Evolutionary conservation across 1,140 invertebrate genomes (phyloP), one percentile per base, ranked within the genome.

Genomic region (Rhynchophorus ferrugineus): DNA sequence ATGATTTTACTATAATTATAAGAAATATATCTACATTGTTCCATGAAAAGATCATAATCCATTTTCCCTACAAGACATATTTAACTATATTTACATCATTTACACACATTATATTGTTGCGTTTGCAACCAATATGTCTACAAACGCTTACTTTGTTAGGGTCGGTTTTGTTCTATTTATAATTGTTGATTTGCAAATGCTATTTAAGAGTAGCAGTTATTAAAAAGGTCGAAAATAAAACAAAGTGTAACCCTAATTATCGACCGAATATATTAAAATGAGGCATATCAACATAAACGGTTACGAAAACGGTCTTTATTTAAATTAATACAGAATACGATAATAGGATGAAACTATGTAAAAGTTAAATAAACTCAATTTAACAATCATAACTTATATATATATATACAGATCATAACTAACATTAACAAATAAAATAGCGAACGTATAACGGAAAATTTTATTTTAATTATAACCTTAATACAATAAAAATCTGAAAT

Each of bases 221-320:
- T n/a, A n/a, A n/a, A n/a, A n/a, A n/a, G n/a, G 24, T 11, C 11
- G 24, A 29, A 29, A 29, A 29, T 6, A 29, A 29, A 11, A 29
- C 24, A 29, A 11, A 11, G 24, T 6, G 24, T 6, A 29, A 29
- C 11, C 24, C 24, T 29, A n/a, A n/a, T 29, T 29, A 29, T 29
- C 41, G 37, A 24, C 3, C 24, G 20, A 49, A 48, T 49, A 49
- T 39, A 39, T 39, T 22, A 38, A 29, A 37, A 35, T 39, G 46
- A 49, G 22, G 36, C 46, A 46, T 14, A n/a, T n/a, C n/a, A 49
- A 49, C 35, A 49, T 49, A 49, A 49, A 49, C 41, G 41, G 41
- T 39, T 37, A 21, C 20, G 20, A 24, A 38, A 19, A 20, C 29
- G 19, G 19, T 20, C 41, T 37, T 21, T 13, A 14, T 22, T 16